A percentile compares a stretch with the other conserved stretches of the same genome.
These are phyloP conservation scores for Drosophila kambysellisi DNA, from an alignment of 2,888 invertebrate genomes.

Conservation along the genomic window DNA sequence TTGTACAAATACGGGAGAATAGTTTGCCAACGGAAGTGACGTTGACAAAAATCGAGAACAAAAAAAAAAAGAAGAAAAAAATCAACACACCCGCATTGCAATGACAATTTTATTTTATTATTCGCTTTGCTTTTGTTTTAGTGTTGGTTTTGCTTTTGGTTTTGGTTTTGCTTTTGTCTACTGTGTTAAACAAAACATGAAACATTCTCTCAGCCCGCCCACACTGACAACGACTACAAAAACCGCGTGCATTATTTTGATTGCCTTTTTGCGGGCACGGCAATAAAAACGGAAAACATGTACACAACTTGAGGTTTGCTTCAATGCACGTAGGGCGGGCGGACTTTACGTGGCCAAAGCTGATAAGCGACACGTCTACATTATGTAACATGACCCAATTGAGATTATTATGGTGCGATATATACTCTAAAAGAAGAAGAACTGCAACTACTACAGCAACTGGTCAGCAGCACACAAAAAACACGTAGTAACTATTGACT, in stretches of 20 bases:
- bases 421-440: background rate
- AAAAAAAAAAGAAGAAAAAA: background rate
- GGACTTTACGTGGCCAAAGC: constrained; percentile 36
- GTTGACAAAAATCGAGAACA: constrained; percentile 53
- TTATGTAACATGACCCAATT: constrained; percentile 68
- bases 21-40: constrained; percentile 66
- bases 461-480: constrained; percentile 6
- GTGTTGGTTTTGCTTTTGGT: constrained; percentile 12
- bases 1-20: constrained; percentile 52
- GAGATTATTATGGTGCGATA: constrained; percentile 30
- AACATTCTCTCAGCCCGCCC: constrained; percentile 21
- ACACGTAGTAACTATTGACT: constrained; percentile 24
- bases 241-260: constrained; percentile 38
- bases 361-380: constrained; percentile 51
- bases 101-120: constrained; percentile 51
- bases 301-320: constrained; percentile 25
- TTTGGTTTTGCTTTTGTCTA: constrained; percentile 1
- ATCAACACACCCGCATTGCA: constrained; percentile 9
- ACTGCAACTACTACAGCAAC: background rate
- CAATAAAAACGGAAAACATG: constrained; percentile 24
- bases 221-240: background rate
- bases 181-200: constrained; percentile 16
- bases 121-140: constrained; percentile 19
- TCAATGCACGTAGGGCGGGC: constrained; percentile 33
- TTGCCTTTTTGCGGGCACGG: constrained; percentile 26